Conservation (phyloP, 2,888 invertebrate genomes). For the Lathronympha strigana region DNA sequence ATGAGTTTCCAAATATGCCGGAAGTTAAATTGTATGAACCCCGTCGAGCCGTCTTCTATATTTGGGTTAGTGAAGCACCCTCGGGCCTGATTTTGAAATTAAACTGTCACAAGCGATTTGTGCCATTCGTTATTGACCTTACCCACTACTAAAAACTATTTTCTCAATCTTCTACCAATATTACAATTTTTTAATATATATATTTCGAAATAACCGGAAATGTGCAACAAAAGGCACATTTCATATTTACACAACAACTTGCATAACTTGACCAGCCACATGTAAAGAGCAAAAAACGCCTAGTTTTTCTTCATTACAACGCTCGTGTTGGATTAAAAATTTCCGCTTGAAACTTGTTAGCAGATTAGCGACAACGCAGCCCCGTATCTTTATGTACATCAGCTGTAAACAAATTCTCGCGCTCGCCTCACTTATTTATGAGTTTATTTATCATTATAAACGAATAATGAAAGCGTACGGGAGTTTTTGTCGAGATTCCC, state of each 20-base stretch:
- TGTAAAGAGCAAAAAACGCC: constrained; percentile 48
- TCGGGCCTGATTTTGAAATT: constrained; percentile 26
- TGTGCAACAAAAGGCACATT: constrained; percentile 5
- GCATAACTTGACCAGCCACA: constrained; percentile 47
- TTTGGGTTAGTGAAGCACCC: constrained; percentile 25
- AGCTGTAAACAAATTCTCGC: constrained; percentile 83
- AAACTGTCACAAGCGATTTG: constrained; percentile 10
- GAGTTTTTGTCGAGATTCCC: constrained; percentile 62
- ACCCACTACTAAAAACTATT: background rate
- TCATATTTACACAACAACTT: constrained; percentile 44
- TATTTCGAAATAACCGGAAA: background rate
- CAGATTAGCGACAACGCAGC: constrained; percentile 83
- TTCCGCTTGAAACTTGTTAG: constrained; percentile 82
- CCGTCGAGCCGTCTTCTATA: constrained; percentile 22
- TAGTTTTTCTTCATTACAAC: constrained; percentile 75
- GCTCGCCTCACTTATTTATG: constrained; percentile 78
- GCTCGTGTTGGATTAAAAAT: constrained; percentile 72
- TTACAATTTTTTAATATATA: no score
- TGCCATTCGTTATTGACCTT: constrained; percentile 2
- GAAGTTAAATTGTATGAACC: constrained; percentile 53
- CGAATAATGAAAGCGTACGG: constrained; percentile 81
- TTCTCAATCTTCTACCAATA: background rate
- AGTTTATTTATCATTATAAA: constrained; percentile 85
- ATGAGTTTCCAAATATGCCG: constrained; percentile 71
- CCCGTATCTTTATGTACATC: constrained; percentile 82